phyloP scores from a whole-genome alignment of 2,888 invertebrate species.

The Tanypteryx hageni region DNA sequence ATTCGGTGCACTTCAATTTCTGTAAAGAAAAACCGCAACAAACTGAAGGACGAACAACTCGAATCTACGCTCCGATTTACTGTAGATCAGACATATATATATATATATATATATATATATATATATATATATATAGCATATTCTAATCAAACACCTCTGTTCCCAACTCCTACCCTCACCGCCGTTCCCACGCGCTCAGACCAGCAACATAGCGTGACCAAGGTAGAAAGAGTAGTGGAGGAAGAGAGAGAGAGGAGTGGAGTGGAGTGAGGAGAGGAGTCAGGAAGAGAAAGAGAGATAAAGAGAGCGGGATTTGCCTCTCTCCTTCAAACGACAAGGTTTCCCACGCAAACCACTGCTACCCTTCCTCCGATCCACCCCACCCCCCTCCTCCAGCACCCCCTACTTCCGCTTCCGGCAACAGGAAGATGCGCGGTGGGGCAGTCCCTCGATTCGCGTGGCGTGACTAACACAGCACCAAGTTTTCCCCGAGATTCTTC shows the following conservation, averaged over 20 bases:
- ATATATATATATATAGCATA: too few relatives aligned
- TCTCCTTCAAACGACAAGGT: not conserved
- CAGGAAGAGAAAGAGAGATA: not conserved
- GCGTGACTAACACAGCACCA: not conserved
- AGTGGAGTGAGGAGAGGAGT: too few relatives aligned
- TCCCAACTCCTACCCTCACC: not conserved
- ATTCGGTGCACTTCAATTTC: too few relatives aligned
- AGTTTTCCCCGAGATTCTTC: too few relatives aligned
- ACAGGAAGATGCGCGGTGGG: not conserved
- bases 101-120: too few relatives aligned
- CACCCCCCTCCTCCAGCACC: not conserved
- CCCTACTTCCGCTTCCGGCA: slow-evolving; percentile 54
- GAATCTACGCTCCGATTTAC: too few relatives aligned
- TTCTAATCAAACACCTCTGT: too few relatives aligned
- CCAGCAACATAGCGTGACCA: not conserved
- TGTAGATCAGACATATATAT: too few relatives aligned
- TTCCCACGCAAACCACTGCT: not conserved
- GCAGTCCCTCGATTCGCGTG: not conserved
- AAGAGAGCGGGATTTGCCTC: not conserved
- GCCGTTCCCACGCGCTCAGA: slow-evolving; percentile 9
- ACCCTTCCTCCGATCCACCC: not conserved
- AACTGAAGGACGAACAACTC: too few relatives aligned
- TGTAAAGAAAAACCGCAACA: too few relatives aligned
- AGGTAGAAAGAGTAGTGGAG: not conserved
- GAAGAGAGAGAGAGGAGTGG: not conserved